A percentile compares a stretch with the other conserved stretches of the same genome.
These are phyloP conservation scores for Thalassarche chlororhynchos DNA, from an alignment of 2,113 vertebrate species.

Conservation along the genomic window DNA sequence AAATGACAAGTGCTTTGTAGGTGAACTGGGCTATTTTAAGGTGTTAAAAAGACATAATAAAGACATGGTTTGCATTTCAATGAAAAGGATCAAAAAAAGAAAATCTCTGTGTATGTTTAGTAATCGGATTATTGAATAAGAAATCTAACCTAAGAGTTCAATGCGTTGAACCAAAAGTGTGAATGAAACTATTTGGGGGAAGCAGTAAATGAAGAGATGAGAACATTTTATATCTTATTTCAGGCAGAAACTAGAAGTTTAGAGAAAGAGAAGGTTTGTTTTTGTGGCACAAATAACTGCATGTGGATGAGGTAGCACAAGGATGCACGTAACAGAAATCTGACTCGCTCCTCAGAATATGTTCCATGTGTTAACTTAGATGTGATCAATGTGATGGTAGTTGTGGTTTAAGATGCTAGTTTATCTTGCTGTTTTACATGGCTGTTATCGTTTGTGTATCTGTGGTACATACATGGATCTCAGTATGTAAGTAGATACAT, in stretches of 20 bases:
- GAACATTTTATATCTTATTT: background rate
- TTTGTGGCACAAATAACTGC: background rate
- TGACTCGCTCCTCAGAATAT: background rate
- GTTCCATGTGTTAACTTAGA: background rate
- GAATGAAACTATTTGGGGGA: background rate
- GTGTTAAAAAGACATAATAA: background rate
- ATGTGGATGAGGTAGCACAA: background rate
- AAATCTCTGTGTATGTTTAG: background rate
- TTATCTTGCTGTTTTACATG: background rate
- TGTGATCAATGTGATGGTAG: background rate
- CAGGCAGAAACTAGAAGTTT: background rate
- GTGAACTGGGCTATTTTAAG: background rate
- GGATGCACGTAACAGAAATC: background rate
- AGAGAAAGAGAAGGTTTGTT: background rate
- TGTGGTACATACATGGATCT: background rate
- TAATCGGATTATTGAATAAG: background rate
- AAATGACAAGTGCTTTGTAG: background rate
- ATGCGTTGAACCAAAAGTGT: background rate
- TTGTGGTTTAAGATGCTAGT: background rate
- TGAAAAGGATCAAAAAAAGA: background rate
- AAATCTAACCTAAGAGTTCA: background rate
- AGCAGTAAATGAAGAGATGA: background rate
- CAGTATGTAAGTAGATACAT: too few relatives aligned
- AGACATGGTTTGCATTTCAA: background rate
- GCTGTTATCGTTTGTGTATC: fast-evolving